Conservation (phyloP, 2,888 invertebrate species). For the Trilocha varians region DNA sequence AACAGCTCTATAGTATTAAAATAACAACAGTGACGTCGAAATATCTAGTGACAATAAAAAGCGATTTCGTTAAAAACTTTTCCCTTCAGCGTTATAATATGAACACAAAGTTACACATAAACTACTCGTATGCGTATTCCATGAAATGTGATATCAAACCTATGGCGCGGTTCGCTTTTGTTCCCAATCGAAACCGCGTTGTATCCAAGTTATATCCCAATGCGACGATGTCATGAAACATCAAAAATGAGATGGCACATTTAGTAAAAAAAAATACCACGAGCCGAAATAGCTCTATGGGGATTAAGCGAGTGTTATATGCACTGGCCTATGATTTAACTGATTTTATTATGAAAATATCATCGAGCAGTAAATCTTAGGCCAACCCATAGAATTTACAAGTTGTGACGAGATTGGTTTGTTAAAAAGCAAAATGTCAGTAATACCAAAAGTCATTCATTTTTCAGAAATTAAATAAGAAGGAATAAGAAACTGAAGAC, state of each 20-base stretch:
- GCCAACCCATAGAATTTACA: not conserved
- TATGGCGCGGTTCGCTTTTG: conserved; percentile 67
- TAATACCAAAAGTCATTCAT: not conserved
- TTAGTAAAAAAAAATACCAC: conserved; percentile 25
- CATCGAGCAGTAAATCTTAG: not conserved
- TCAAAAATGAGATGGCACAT: conserved; percentile 49
- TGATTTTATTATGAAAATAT: too few species aligned
- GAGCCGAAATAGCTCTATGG: conserved; percentile 7
- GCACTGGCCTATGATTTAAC: not conserved
- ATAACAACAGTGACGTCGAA: conserved; percentile 4
- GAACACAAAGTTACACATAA: conserved; percentile 26
- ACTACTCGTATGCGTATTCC: conserved; percentile 57
- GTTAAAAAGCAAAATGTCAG: not conserved
- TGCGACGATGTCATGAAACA: conserved; percentile 67
- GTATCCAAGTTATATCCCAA: conserved; percentile 47
- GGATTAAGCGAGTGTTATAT: not conserved
- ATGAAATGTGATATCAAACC: conserved; percentile 66
- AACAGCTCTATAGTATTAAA: not conserved
- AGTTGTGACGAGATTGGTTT: not conserved
- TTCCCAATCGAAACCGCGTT: conserved; percentile 47
- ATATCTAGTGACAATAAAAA: conserved; percentile 16
- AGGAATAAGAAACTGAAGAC: too few species aligned
- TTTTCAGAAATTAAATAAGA: too few species aligned
- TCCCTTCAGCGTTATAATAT: conserved; percentile 23
- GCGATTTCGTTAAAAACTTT: conserved; percentile 13